These are phyloP conservation scores for Serranus cabrilla DNA, from an alignment of 2,797 vertebrate genomes.

Conservation along the genomic window DNA sequence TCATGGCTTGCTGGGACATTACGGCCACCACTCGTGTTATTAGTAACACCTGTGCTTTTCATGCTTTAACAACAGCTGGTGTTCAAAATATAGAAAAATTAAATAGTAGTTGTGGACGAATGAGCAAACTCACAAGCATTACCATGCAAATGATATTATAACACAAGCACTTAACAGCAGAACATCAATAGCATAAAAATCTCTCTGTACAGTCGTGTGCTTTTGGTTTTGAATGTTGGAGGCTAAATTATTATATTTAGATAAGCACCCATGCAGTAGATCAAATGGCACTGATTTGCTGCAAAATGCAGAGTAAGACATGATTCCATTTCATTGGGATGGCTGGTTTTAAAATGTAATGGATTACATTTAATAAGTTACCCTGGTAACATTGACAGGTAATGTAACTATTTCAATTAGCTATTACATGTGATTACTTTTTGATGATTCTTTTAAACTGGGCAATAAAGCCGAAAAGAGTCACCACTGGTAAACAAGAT, in stretches of 20 bases:
- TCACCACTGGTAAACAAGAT: too few relatives aligned
- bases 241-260: not conserved
- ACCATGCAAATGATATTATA: not conserved
- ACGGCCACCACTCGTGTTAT: not conserved
- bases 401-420: too few relatives aligned
- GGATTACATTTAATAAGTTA: too few relatives aligned
- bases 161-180: constrained; percentile 27
- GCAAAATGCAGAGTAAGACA: constrained; percentile 11
- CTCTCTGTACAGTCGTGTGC: constrained; percentile 13
- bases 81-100: not conserved
- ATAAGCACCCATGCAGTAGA: constrained; percentile 10
- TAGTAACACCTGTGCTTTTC: not conserved
- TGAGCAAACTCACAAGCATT: constrained; percentile 23
- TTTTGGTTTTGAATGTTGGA: not conserved
- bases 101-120: constrained; percentile 7
- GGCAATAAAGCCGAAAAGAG: too few relatives aligned
- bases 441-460: too few relatives aligned
- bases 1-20: not conserved
- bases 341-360: too few relatives aligned
- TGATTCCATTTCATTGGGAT: not conserved
- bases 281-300: constrained; percentile 18
- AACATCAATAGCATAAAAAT: constrained; percentile 16
- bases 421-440: too few relatives aligned
- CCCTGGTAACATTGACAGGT: too few relatives aligned
- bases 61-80: not conserved